Evolutionary conservation across 1,140 invertebrate species (phyloP).

Genomic region (Spodoptera litura): DNA sequence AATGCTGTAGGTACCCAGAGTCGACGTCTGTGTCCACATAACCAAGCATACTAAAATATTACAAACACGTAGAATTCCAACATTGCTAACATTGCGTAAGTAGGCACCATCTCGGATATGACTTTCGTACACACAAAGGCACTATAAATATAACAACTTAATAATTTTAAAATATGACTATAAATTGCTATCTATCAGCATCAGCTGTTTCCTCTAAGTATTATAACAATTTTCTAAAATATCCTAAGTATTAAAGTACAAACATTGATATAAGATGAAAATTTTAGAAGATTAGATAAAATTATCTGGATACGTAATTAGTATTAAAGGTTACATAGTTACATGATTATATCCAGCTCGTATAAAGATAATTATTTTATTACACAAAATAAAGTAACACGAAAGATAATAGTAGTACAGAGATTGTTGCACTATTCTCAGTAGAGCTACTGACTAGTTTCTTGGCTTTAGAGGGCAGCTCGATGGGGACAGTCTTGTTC

Average conservation of each 20-base stretch:
- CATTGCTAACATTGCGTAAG: slow-evolving; percentile 15
- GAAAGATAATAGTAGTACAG: not conserved
- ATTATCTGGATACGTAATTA: too few relatives aligned
- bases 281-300: slow-evolving; percentile 1
- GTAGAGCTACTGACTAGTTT: slow-evolving; percentile 41
- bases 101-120: slow-evolving; percentile 43
- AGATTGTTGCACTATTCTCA: not conserved
- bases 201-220: not conserved
- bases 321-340: not conserved
- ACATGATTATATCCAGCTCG: not conserved
- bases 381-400: slow-evolving; percentile 1
- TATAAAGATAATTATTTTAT: not conserved
- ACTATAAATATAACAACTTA: slow-evolving; percentile 31
- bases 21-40: too few relatives aligned
- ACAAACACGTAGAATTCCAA: not conserved
- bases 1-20: too few relatives aligned
- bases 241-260: not conserved
- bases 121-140: slow-evolving; percentile 44
- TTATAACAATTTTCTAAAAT: slow-evolving; percentile 5
- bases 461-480: slow-evolving; percentile 64
- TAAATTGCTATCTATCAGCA: slow-evolving; percentile 36
- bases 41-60: too few relatives aligned
- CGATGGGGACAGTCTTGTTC: slow-evolving; percentile 90
- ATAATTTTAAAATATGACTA: not conserved
- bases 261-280: slow-evolving; percentile 6